Base-by-base conservation (phyloP, 2,888 invertebrate species). In the Limulus polyphemus region DNA sequence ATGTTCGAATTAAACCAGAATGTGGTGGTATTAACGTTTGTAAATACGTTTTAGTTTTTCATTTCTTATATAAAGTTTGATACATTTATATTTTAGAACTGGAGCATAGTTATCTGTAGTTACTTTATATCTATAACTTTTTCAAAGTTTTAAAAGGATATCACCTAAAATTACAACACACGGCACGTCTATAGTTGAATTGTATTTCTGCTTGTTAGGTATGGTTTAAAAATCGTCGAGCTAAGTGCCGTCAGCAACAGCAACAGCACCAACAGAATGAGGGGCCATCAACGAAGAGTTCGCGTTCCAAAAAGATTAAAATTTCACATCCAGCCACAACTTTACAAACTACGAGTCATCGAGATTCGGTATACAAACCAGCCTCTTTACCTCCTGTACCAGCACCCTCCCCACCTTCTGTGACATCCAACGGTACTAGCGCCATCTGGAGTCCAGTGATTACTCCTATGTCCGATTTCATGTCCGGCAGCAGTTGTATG, bases 401-500 rank as follows among this genome's bases (percentile, higher is more conserved):
- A 58, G 0, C 55, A 59, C n/a, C 58, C 59, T 5, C 57, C 55
- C 2, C 57, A 13, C 60, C 63, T 52, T 62, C 62, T n/a, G 62
- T 62, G 13, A 56, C 64, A 47, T 59, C 58, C 11, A 62, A 62
- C 57, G 62, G 59, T 49, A 58, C 64, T 51, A 62, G 62, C 59
- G 32, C 32, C 7, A 65, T 85, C 72, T 85, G 84, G 84, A 84
- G 84, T 64, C 84, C 85, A 12, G 84, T 84, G 10, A 68, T 73
- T 49, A 71, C 72, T 48, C 72, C 74, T 16, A 64, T 65, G 56
- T 58, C 65, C 7, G 61, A 65, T 12, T 13, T 67, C 2, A 61
- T 64, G 62, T 58, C 64, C 49, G 55, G 61, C 14, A 65, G 60
- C 56, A 68, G 67, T 59, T 67, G 67, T 55, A 67, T 67, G 68